phyloP scores from a whole-genome alignment of 2,797 vertebrate genomes.

The Alca torda region DNA sequence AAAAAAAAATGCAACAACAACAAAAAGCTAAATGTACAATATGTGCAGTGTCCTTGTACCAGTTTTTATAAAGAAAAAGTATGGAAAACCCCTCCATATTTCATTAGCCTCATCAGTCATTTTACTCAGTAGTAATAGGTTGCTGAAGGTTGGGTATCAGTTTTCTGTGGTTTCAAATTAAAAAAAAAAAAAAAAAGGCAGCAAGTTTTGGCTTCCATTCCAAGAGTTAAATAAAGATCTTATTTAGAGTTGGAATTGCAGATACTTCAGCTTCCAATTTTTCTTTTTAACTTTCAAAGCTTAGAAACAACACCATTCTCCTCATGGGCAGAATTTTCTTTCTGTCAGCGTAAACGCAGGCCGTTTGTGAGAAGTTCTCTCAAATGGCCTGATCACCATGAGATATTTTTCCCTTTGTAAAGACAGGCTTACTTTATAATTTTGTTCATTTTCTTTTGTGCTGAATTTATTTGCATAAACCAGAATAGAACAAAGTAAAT shows the following conservation, averaged over 20 bases:
- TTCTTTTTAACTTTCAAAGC: conserved; percentile 27
- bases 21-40: neutral
- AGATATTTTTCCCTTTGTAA: neutral
- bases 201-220: conserved; percentile 39
- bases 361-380: conserved; percentile 35
- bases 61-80: neutral
- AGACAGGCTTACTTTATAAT: neutral
- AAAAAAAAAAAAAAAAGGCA: neutral
- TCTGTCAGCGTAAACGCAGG: conserved; percentile 24
- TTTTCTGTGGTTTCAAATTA: conserved; percentile 42
- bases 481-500: neutral
- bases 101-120: conserved; percentile 51
- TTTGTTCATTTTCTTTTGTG: neutral
- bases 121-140: conserved; percentile 39
- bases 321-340: conserved; percentile 34
- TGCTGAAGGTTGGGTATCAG: conserved; percentile 23
- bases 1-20: neutral
- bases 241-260: conserved; percentile 37
- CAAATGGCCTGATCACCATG: neutral
- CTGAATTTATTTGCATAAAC: conserved; percentile 58
- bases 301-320: conserved; percentile 24
- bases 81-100: neutral
- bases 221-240: conserved; percentile 40
- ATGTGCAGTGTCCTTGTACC: neutral
- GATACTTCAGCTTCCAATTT: conserved; percentile 28